Conservation (phyloP, 2,888 invertebrate genomes). For the Aphidius colemani region DNA sequence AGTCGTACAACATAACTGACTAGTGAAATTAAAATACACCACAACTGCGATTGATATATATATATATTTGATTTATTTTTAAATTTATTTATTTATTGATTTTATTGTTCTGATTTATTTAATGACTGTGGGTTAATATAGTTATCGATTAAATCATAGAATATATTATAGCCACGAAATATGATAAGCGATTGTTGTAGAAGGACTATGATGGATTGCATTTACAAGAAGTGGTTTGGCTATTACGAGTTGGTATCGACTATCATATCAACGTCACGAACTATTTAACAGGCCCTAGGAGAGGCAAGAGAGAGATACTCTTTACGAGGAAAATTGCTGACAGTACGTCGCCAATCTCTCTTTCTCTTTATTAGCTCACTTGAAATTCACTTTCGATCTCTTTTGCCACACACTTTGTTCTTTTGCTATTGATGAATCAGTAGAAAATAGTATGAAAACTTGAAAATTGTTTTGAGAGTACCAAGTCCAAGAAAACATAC, state of each 20-base stretch:
- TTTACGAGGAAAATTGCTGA: constrained; percentile 3
- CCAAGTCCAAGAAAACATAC: constrained; percentile 20
- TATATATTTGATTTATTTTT: too few species aligned
- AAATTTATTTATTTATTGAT: too few species aligned
- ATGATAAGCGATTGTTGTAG: too few species aligned
- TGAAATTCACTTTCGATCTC: not conserved
- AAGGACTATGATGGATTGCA: constrained; percentile 14
- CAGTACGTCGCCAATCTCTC: not conserved
- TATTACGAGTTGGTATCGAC: not conserved
- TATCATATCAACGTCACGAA: constrained; percentile 20
- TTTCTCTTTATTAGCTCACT: too few species aligned
- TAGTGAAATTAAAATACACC: too few species aligned
- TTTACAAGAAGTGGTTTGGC: constrained; percentile 5
- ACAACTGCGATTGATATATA: too few species aligned
- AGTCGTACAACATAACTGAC: constrained; percentile 48
- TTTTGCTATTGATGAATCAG: constrained; percentile 40
- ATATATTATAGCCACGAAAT: too few species aligned
- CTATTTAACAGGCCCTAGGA: constrained; percentile 12
- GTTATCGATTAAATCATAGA: too few species aligned
- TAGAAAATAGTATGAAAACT: constrained; percentile 51
- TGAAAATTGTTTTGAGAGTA: constrained; percentile 48
- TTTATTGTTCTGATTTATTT: too few species aligned
- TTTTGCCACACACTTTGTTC: not conserved
- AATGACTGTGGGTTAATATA: too few species aligned
- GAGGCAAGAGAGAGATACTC: not conserved